phyloP scores from a whole-genome alignment of 2,888 invertebrate genomes.

The Girardia tigrina region DNA sequence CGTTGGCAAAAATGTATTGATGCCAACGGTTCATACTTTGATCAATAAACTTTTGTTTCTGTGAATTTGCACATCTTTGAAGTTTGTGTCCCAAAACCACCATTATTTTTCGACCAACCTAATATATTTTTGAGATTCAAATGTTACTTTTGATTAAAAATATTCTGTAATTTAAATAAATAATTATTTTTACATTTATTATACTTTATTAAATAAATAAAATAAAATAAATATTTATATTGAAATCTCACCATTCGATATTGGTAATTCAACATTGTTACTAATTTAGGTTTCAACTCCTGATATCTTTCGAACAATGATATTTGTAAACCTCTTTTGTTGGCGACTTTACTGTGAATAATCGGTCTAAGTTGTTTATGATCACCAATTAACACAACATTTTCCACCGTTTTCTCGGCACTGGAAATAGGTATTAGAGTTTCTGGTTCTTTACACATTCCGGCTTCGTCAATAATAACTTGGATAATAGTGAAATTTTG shows the following conservation, averaged over 20 bases:
- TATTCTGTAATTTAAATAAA: no score
- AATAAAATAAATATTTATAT: no score
- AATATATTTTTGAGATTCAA: no score
- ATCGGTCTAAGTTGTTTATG: conserved; percentile 29
- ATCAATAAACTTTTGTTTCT: no score
- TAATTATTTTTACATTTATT: no score
- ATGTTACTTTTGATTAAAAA: no score
- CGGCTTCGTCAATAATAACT: conserved; percentile 43
- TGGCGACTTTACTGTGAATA: conserved; percentile 8
- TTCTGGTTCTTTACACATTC: conserved; percentile 44
- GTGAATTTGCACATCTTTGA: no score
- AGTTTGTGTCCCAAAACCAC: no score
- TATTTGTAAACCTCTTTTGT: background rate
- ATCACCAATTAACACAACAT: conserved; percentile 27
- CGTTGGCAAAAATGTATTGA: no score
- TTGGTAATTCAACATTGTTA: conserved; percentile 40
- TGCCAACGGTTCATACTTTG: no score
- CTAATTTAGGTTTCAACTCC: background rate
- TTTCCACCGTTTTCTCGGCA: conserved; percentile 32
- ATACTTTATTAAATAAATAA: no score
- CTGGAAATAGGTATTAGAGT: conserved; percentile 41
- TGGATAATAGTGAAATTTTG: conserved; percentile 1
- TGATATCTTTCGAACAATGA: conserved; percentile 27
- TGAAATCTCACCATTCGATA: conserved; percentile 44
- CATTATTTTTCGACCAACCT: no score